Base-by-base conservation (phyloP, 2,113 vertebrate genomes). In the Zapus hudsonius region DNA sequence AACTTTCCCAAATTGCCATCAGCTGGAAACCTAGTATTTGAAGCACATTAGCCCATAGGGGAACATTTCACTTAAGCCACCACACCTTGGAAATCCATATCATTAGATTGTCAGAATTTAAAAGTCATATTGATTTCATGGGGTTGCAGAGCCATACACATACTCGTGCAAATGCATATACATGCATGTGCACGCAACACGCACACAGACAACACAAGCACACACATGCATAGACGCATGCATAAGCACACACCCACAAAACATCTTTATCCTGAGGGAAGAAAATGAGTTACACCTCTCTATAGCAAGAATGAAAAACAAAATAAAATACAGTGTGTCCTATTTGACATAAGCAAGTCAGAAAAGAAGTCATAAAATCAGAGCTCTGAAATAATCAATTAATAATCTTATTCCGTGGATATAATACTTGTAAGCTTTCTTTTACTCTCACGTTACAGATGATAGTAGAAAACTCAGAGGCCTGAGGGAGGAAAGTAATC, bases 351-450 rank as follows among this genome's bases (percentile, higher is more conserved):
- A 19, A 63, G 23, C n/a, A 74, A 70, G 76, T 87, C 59, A 81
- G 55, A 85, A 86, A 89, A 88, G 67, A 63, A 96, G 6, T 33
- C 25, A 7, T 74, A 70, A 85, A 94, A 89, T 59, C 79, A 44
- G 44, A 80, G 33, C 25, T 81, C 64, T 82, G 52, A 38, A 47
- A 64, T 36, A 73, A 57, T 15, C 63, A 42, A 17, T 3, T 78
- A 12, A 40, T 57, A 55, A 38, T 57, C 57, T 89, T 86, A 78
- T 23, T 29, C 22, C 74, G 3, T n/a, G 10, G 29, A 36, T 23
- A 0, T 17, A 31, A n/a, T 8, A 55, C 9, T 40, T 69, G 5
- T 29, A 38, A 55, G 25, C 44, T n/a, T 0, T 52, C 3, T 22
- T 33, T 3, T 2, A 2, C 66, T 74, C 67, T 57, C 3, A 22